Base-by-base conservation (phyloP, 2,888 invertebrate genomes). In the Orthonevra nobilis region DNA sequence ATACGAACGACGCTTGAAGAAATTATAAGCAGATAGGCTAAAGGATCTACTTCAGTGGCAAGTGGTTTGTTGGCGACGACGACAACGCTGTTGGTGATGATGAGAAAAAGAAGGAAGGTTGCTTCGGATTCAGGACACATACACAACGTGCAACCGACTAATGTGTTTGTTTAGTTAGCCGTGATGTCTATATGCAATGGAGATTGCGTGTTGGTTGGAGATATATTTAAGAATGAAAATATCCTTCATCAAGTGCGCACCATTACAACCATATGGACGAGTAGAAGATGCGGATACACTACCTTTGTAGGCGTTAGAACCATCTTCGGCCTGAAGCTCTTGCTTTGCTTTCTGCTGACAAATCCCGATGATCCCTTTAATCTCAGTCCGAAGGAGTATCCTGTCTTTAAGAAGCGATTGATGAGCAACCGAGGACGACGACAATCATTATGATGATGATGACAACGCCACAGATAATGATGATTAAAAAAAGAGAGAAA, bases 21-120 rank as follows among this genome's bases (percentile, higher is more conserved):
- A 79, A 79, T 79, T 73, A 79, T 73, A 79, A 79, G 79, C 79
- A 79, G 79, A 79, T 73, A 79, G 73, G 61, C 66, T 61, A 79
- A 79, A 79, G 66, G 68, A 68, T 68, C 60, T 79, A 66, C 68
- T 68, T 64, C 61, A 66, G 66, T 73, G 40, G 56, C 73, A 79
- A 79, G 77, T 61, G 79, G 66, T 66, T 74, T 52, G 36, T 32
- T 60, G 64, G 4, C 32, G 69, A 32, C 52, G 64, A 4, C 32
- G 69, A 44, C 20, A 15, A 54, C 36, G 28, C 12, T 23, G 38
- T 46, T 48, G 70, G 61, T 36, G 75, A 30, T 50, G 58, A 60
- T 52, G 66, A 79, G n/a, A n/a, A n/a, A n/a, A n/a, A n/a, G n/a
- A n/a, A n/a, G n/a, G n/a, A n/a, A n/a, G 36, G 30, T 54, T 79